A percentile compares a stretch with the other conserved stretches of the same genome.
phyloP scores from a whole-genome alignment of 2,888 invertebrate genomes.

The Crocallis elinguaria region DNA sequence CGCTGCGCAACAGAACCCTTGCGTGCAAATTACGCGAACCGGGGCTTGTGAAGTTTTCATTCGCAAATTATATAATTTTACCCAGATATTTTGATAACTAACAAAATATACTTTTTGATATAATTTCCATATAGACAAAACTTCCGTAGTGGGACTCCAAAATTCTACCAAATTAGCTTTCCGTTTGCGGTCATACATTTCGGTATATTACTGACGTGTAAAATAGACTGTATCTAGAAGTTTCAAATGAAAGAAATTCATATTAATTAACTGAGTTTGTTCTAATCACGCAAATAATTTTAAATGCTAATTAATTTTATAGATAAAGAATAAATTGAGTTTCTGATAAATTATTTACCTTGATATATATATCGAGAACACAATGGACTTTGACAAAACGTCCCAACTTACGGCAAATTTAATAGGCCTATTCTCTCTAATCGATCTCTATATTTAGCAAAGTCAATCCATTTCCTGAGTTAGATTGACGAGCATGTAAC shows the following conservation, averaged over 20 bases:
- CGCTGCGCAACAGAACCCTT: slow-evolving; percentile 72
- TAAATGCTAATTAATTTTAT: too few relatives aligned
- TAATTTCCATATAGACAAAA: too few relatives aligned
- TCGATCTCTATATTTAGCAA: slow-evolving; percentile 6
- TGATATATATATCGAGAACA: not conserved
- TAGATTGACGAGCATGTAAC: slow-evolving; percentile 23
- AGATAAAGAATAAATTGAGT: not conserved
- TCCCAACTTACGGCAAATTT: not conserved
- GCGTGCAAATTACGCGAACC: slow-evolving; percentile 60
- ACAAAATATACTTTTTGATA: too few relatives aligned
- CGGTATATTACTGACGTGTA: not conserved
- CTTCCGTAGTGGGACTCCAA: too few relatives aligned
- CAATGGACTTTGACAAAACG: not conserved
- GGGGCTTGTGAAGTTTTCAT: slow-evolving; percentile 46
- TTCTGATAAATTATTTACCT: not conserved
- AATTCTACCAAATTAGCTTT: not conserved
- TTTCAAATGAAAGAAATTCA: not conserved
- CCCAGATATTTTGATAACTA: not conserved
- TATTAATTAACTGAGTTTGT: too few relatives aligned
- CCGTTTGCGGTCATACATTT: not conserved
- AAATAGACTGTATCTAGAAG: not conserved
- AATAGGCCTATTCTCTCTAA: not conserved
- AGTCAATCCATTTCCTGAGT: slow-evolving; percentile 18
- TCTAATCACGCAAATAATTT: too few relatives aligned
- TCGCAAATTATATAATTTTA: slow-evolving; percentile 9